Conservation (phyloP, 2,797 vertebrate species). For the Aselliscus stoliczkanus region DNA sequence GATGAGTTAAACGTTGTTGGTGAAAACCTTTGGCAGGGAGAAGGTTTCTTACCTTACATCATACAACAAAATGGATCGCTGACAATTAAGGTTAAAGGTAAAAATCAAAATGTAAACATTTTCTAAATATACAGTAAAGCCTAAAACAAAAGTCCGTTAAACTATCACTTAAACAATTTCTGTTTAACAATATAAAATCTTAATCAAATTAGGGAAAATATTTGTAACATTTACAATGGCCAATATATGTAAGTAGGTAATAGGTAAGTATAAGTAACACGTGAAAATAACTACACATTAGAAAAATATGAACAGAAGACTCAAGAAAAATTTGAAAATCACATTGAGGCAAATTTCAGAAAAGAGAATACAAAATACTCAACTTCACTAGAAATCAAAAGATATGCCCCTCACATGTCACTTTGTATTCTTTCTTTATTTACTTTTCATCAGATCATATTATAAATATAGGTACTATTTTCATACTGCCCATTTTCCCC, state of each 20-base stretch:
- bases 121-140: background rate
- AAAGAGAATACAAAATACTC: background rate
- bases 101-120: background rate
- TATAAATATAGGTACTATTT: background rate
- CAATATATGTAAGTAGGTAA: too few species aligned
- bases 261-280: too few species aligned
- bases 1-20: background rate
- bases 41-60: background rate
- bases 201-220: too few species aligned
- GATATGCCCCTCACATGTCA: background rate
- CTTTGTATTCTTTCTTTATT: background rate
- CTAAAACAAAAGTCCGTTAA: background rate
- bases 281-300: too few species aligned
- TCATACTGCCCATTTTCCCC: background rate
- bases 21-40: background rate
- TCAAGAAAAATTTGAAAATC: too few species aligned
- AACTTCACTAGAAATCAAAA: background rate
- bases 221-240: too few species aligned
- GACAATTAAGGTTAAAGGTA: background rate
- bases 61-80: background rate
- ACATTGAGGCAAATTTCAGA: background rate
- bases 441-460: background rate
- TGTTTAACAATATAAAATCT: background rate
- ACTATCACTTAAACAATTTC: background rate
- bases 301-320: too few species aligned